Evolutionary conservation across 1,140 invertebrate species (phyloP).

Genomic region (Hypsibius dujardini): DNA sequence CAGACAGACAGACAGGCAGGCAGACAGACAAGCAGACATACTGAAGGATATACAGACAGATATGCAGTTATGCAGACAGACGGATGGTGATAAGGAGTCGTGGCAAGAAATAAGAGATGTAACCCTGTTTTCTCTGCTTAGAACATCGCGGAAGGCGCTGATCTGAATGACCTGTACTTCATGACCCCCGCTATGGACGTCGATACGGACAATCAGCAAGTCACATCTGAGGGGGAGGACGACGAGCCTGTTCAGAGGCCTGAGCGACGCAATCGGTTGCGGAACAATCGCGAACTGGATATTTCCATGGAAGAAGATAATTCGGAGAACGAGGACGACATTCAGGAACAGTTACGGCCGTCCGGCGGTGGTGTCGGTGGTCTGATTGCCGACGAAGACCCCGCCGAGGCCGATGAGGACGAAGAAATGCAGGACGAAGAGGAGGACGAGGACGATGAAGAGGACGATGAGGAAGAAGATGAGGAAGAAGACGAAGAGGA

Average conservation of each 20-base stretch:
- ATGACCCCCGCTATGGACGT: conserved; percentile 24
- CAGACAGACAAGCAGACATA: too few relatives aligned
- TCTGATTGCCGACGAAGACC: conserved; percentile 21
- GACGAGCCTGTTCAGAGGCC: conserved; percentile 26
- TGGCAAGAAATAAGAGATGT: too few relatives aligned
- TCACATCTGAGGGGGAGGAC: conserved; percentile 29
- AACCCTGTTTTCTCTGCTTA: too few relatives aligned
- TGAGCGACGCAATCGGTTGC: background rate
- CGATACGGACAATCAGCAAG: conserved; percentile 28
- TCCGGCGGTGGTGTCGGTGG: too few relatives aligned
- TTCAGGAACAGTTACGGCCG: conserved; percentile 17
- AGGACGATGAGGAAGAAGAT: conserved; percentile 40
- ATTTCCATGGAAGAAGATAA: conserved; percentile 25
- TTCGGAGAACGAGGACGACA: conserved; percentile 8
- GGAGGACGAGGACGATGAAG: conserved; percentile 47
- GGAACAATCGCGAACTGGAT: conserved; percentile 15
- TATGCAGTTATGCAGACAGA: too few relatives aligned
- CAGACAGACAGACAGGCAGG: too few relatives aligned
- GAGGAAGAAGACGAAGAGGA: conserved; percentile 32
- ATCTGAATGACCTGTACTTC: conserved; percentile 6
- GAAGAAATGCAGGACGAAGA: too few relatives aligned
- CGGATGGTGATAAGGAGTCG: too few relatives aligned
- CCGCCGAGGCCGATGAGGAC: conserved; percentile 23
- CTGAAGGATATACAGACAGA: too few relatives aligned
- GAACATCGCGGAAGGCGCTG: background rate